These are phyloP conservation scores for Panulirus ornatus DNA, from an alignment of 1,140 invertebrate genomes.

Conservation along the genomic window DNA sequence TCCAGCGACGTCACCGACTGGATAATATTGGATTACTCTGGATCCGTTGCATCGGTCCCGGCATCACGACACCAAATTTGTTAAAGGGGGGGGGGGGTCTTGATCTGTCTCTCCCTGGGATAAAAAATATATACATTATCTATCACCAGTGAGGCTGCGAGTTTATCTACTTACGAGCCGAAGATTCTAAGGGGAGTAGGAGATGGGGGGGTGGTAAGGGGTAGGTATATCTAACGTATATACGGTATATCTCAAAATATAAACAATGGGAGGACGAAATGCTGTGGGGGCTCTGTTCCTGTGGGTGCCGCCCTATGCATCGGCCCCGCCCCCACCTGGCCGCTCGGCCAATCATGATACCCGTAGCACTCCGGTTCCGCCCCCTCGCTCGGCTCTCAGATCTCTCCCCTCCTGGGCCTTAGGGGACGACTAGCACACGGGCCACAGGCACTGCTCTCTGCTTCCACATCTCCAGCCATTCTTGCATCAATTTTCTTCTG, in stretches of 20 bases:
- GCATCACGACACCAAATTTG: no score
- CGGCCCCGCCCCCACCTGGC: conserved; percentile 56
- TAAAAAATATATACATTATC: background rate
- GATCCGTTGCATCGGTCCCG: no score
- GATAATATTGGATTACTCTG: background rate
- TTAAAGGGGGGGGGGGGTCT: background rate
- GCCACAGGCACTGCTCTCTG: conserved; percentile 27
- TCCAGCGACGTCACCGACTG: background rate
- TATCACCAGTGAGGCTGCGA: background rate
- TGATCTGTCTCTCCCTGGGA: background rate
- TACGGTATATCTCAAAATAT: conserved; percentile 51
- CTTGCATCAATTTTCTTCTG: conserved; percentile 50
- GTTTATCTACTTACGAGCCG: background rate
- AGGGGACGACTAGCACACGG: conserved; percentile 31
- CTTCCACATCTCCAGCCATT: conserved; percentile 29
- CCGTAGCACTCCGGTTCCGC: conserved; percentile 25
- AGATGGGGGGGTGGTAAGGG: background rate
- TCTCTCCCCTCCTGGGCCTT: conserved; percentile 42
- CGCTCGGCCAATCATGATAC: conserved; percentile 51
- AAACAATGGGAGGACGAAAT: conserved; percentile 46
- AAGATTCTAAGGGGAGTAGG: background rate
- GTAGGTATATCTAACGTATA: conserved; percentile 27
- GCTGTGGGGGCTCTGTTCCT: conserved; percentile 18
- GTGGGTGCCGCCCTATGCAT: conserved; percentile 22
- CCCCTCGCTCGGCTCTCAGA: conserved; percentile 31